A percentile compares a stretch with the other conserved stretches of the same genome.
phyloP scores from a whole-genome alignment of 1,140 invertebrate species.

The Colletes gigas region DNA sequence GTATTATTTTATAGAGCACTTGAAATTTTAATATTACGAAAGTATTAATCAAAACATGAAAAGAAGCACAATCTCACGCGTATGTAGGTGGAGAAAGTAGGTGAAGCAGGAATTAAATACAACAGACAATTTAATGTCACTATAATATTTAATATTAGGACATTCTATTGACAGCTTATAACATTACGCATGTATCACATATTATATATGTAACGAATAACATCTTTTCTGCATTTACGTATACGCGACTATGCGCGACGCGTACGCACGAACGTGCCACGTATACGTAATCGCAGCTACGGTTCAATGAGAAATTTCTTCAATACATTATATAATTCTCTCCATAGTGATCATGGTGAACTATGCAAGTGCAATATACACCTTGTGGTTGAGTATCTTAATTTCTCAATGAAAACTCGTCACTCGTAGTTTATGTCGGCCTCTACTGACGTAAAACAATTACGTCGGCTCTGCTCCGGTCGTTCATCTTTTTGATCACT shows the following conservation, averaged over 20 bases:
- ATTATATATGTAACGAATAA: slow-evolving; percentile 70
- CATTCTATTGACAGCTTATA: slow-evolving; percentile 79
- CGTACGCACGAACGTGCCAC: neutral
- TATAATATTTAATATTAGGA: slow-evolving; percentile 78
- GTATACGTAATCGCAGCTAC: slow-evolving; percentile 69
- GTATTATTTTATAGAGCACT: no score
- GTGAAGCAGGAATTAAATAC: neutral
- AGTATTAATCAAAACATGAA: no score
- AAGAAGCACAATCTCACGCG: no score
- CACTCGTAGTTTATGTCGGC: slow-evolving; percentile 14
- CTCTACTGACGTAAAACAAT: neutral
- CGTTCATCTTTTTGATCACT: slow-evolving; percentile 53
- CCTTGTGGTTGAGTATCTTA: neutral
- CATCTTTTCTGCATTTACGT: slow-evolving; percentile 59
- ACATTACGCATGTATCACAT: slow-evolving; percentile 71
- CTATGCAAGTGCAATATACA: neutral
- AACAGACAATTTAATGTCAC: slow-evolving; percentile 74
- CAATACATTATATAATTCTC: neutral
- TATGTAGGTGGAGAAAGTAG: no score
- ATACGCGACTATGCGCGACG: slow-evolving; percentile 39
- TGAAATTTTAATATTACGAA: no score
- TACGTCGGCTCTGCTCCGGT: neutral
- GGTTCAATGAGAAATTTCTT: slow-evolving; percentile 59
- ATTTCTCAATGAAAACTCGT: slow-evolving; percentile 19
- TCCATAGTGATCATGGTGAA: neutral